Evolutionary conservation across 2,888 invertebrate species (phyloP).

Genomic region (Zaprionus lineosus): DNA sequence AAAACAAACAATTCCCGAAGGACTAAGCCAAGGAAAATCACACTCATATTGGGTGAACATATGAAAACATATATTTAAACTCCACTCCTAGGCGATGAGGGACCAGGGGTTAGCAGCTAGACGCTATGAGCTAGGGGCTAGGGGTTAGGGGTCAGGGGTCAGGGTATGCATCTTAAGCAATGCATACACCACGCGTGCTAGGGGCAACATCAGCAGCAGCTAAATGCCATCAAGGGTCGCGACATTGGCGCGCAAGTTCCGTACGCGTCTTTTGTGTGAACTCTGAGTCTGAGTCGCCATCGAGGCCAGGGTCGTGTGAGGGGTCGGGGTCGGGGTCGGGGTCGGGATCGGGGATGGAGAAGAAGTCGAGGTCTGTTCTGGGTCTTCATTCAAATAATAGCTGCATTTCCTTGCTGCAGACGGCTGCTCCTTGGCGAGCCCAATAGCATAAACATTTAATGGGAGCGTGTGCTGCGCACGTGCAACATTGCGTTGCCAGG

Average conservation of each 20-base stretch:
- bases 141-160: slow-evolving; percentile 30
- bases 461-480: slow-evolving; percentile 76
- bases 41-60: slow-evolving; percentile 1
- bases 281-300: slow-evolving; percentile 1
- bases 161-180: slow-evolving; percentile 26
- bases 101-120: too few species aligned
- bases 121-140: slow-evolving; percentile 25
- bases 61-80: not conserved
- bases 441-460: slow-evolving; percentile 71
- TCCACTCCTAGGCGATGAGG: too few species aligned
- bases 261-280: slow-evolving; percentile 56
- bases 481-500: slow-evolving; percentile 65
- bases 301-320: too few species aligned
- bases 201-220: slow-evolving; percentile 37
- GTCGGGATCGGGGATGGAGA: too few species aligned
- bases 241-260: slow-evolving; percentile 72
- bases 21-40: slow-evolving; percentile 63
- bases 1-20: slow-evolving; percentile 58
- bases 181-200: slow-evolving; percentile 54
- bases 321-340: slow-evolving; percentile 17
- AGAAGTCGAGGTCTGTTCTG: slow-evolving; percentile 4
- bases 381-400: slow-evolving; percentile 40
- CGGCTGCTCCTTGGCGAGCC: slow-evolving; percentile 38
- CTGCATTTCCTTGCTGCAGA: slow-evolving; percentile 33
- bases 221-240: slow-evolving; percentile 61